A percentile compares a stretch with the other conserved stretches of the same genome.
These are phyloP conservation scores for Pelobates cultripes DNA, from an alignment of 2,797 vertebrate species.

Conservation along the genomic window DNA sequence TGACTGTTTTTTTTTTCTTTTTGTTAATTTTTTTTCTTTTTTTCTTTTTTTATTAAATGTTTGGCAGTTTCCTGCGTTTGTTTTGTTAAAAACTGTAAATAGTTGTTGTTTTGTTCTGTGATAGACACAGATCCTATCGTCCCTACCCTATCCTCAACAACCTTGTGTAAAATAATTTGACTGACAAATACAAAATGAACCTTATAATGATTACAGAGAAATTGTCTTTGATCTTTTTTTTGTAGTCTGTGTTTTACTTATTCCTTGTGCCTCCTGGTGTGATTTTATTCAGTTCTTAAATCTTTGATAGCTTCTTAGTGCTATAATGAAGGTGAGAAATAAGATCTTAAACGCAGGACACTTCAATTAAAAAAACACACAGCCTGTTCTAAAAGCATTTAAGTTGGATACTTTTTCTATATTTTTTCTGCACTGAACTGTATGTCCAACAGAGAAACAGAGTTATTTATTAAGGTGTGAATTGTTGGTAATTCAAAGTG, in stretches of 20 bases:
- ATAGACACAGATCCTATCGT: conserved; percentile 23
- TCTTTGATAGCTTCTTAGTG: background rate
- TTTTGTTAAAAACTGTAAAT: conserved; percentile 55
- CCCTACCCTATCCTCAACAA: background rate
- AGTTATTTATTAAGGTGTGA: too few species aligned
- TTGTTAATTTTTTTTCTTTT: background rate
- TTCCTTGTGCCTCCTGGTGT: background rate
- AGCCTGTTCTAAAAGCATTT: background rate
- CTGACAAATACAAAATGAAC: conserved; percentile 46
- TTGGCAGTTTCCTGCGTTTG: conserved; percentile 37
- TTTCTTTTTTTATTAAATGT: conserved; percentile 29
- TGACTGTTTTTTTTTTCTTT: conserved; percentile 34
- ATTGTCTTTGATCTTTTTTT: background rate
- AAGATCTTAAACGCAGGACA: background rate
- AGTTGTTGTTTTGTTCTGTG: conserved; percentile 52
- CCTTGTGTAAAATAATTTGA: conserved; percentile 54
- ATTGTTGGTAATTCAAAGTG: too few species aligned
- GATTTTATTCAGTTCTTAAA: background rate
- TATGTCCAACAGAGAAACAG: too few species aligned
- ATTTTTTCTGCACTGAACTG: background rate
- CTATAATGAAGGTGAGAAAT: background rate
- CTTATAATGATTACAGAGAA: conserved; percentile 44
- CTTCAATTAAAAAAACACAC: background rate
- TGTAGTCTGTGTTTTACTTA: background rate
- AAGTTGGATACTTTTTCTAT: background rate